Conservation (phyloP, 1,140 invertebrate species). For the Nebria ingens region DNA sequence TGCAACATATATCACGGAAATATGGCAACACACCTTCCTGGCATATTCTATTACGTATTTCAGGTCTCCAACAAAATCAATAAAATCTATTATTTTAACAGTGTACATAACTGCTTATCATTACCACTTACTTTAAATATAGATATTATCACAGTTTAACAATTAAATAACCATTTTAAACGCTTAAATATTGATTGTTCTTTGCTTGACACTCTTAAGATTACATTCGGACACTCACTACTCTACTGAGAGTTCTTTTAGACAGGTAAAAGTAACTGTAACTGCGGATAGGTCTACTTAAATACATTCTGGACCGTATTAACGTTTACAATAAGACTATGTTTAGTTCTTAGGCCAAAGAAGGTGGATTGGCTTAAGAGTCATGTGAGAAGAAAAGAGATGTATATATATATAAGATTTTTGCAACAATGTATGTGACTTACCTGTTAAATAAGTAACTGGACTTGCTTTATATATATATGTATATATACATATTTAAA, state of each 20-base stretch:
- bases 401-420: background rate
- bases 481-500: too few species aligned
- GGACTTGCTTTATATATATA: too few species aligned
- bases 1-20: too few species aligned
- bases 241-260: background rate
- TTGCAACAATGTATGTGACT: background rate
- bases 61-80: background rate
- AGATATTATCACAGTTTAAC: background rate
- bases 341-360: background rate
- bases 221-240: background rate
- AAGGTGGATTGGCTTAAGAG: background rate
- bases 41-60: too few species aligned
- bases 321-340: background rate
- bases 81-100: too few species aligned
- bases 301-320: background rate
- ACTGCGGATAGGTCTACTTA: background rate
- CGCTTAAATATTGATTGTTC: background rate
- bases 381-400: constrained; percentile 10
- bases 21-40: too few species aligned
- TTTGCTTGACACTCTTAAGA: too few species aligned
- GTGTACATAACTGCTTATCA: background rate
- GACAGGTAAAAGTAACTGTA: constrained; percentile 4
- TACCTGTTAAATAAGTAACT: too few species aligned
- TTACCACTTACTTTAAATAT: background rate
- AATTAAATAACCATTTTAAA: background rate